Conservation (phyloP, 2,888 invertebrate genomes). For the Pristionchus exspectatus region DNA sequence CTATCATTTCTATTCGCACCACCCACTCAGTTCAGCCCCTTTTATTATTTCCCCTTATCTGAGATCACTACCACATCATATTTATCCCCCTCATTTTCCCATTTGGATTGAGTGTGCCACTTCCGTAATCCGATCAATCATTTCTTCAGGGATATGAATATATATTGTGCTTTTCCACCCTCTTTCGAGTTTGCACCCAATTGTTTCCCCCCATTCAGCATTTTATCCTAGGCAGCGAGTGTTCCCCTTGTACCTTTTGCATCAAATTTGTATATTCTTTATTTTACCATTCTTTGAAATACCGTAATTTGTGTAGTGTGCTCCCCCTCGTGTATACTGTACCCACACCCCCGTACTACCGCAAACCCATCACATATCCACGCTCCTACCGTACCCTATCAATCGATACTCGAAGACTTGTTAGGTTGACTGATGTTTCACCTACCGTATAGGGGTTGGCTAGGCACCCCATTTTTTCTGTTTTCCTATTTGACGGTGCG, state of each 20-base stretch:
- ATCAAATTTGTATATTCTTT: conserved; percentile 6
- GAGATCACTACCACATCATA: not conserved
- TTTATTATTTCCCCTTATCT: not conserved
- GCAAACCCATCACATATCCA: conserved; percentile 13
- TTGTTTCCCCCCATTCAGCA: not conserved
- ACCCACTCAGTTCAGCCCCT: not conserved
- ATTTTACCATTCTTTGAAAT: not conserved
- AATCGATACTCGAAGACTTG: conserved; percentile 2
- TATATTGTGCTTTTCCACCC: conserved; percentile 37
- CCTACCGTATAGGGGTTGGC: conserved; percentile 34
- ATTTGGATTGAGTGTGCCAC: conserved; percentile 11
- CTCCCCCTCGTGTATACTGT: not conserved
- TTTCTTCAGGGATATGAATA: conserved; percentile 11
- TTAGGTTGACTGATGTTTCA: not conserved
- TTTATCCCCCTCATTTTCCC: not conserved
- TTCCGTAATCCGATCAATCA: conserved; percentile 25
- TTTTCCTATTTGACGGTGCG: not conserved
- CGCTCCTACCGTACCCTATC: conserved; percentile 8
- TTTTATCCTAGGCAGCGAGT: conserved; percentile 45
- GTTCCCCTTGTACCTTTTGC: not conserved
- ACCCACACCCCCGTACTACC: conserved; percentile 28
- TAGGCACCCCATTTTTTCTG: conserved; percentile 27
- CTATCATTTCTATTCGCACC: not conserved
- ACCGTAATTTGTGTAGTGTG: not conserved
- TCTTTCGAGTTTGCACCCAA: conserved; percentile 27